Base-by-base conservation (phyloP, 1,140 invertebrate species). In the Euschistus heros region DNA sequence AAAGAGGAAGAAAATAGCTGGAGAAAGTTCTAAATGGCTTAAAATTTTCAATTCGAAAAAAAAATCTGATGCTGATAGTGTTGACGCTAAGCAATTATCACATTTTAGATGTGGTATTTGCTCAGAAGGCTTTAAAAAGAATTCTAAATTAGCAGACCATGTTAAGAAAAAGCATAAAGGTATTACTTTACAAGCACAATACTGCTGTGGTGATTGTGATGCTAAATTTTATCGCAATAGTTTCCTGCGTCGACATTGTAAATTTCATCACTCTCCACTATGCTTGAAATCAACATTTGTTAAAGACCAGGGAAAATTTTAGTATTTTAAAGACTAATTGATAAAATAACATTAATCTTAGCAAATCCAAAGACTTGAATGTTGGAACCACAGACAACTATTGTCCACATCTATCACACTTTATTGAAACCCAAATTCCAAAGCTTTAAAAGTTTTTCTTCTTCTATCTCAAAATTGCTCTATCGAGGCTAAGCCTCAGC, bases 151-250 rank as follows among this genome's bases (percentile, higher is more conserved):
- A 17, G 22, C 71, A 14, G 65, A 72, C 37, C 72, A 73, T 62
- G 26, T 71, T 8, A 68, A 65, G 60, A 64, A 57, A 22, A 57
- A 50, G 14, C 70, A 72, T 63, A 69, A 63, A 59, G 68, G 69
- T 42, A 46, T 72, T 24, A 69, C 65, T 13, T 59, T 73, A n/a
- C 65, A 63, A 13, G 64, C 72, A 20, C 67, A 63, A 13, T 73
- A 72, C 54, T 67, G 63, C n/a, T 73, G 72, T 65, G 72, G 71
- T 17, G 63, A 69, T n/a, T 73, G 72, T 65, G 59, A 70, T 33
- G 72, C 72, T 13, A 73, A 72, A 65, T 73, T 73, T 62, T 73
- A 71, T 62, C 61, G 70, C 15, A 73, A 73, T 62, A 71, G 69
- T 57, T 73, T 70, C 47, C 61, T 73, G 30, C 67, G 72, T n/a